phyloP scores from a whole-genome alignment of 2,888 invertebrate genomes.

The Blastobasis adustella region DNA sequence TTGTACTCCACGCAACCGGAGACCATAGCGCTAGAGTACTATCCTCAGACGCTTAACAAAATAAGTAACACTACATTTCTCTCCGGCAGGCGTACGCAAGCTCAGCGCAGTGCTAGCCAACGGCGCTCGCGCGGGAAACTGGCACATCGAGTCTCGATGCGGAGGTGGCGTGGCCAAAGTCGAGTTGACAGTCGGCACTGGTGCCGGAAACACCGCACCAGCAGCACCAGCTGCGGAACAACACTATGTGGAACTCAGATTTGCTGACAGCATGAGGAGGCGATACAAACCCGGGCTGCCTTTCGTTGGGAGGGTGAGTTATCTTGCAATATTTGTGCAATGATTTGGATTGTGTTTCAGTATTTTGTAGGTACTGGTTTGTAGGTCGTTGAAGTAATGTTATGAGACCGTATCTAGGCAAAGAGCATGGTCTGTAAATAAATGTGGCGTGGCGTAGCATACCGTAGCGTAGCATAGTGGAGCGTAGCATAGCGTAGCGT shows the following conservation, averaged over 20 bases:
- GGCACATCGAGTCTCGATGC: conserved; percentile 70
- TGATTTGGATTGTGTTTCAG: not conserved
- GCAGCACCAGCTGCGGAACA: conserved; percentile 79
- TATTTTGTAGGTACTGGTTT: not conserved
- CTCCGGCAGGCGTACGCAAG: conserved; percentile 72
- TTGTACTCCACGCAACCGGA: too few relatives aligned
- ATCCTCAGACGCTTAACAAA: too few relatives aligned
- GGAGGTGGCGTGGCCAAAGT: conserved; percentile 73
- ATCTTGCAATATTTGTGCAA: not conserved
- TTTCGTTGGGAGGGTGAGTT: conserved; percentile 77
- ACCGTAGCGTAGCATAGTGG: too few relatives aligned
- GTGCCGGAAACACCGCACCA: conserved; percentile 49
- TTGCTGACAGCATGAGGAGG: conserved; percentile 78
- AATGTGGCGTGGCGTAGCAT: too few relatives aligned
- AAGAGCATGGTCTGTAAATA: too few relatives aligned
- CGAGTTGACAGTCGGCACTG: conserved; percentile 69
- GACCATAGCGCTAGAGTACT: too few relatives aligned
- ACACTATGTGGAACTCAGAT: conserved; percentile 79
- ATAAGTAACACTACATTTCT: not conserved
- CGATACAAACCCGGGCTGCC: conserved; percentile 80
- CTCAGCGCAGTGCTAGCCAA: conserved; percentile 72
- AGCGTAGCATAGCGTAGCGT: too few relatives aligned
- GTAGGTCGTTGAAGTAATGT: not conserved
- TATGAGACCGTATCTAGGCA: too few relatives aligned
- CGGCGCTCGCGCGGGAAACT: conserved; percentile 73